Conservation (phyloP, 2,888 invertebrate species). For the Tinea semifulvella region DNA sequence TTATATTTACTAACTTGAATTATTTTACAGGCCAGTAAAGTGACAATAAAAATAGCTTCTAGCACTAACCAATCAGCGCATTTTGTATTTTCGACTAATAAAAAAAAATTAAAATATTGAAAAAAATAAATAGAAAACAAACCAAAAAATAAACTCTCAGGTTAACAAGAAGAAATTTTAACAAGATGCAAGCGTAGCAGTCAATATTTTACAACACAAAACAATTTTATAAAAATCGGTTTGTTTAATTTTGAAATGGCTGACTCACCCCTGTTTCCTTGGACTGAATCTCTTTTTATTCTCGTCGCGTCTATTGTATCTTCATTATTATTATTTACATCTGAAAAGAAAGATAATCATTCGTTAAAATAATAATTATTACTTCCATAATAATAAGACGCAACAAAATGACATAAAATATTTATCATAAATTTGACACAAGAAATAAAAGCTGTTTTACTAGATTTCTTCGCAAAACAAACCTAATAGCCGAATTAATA, state of each 20-base stretch:
- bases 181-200: not conserved
- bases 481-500: too few species aligned
- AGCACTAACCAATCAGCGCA: too few species aligned
- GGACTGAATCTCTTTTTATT: constrained; percentile 56
- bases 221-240: not conserved
- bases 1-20: too few species aligned
- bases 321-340: constrained; percentile 29
- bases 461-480: too few species aligned
- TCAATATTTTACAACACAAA: not conserved
- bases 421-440: not conserved
- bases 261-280: constrained; percentile 60
- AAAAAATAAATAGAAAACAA: not conserved
- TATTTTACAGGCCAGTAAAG: too few species aligned
- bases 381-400: not conserved
- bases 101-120: too few species aligned
- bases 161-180: constrained; percentile 10
- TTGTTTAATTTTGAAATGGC: not conserved
- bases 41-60: not conserved
- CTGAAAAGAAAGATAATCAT: constrained; percentile 44
- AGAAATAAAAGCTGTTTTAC: too few species aligned
- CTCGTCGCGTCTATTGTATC: constrained; percentile 51
- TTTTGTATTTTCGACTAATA: too few species aligned
- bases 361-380: not conserved
- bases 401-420: not conserved
- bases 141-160: not conserved